Evolutionary conservation across 2,797 vertebrate genomes (phyloP).

Genomic region (Sarcophilus harrisii): DNA sequence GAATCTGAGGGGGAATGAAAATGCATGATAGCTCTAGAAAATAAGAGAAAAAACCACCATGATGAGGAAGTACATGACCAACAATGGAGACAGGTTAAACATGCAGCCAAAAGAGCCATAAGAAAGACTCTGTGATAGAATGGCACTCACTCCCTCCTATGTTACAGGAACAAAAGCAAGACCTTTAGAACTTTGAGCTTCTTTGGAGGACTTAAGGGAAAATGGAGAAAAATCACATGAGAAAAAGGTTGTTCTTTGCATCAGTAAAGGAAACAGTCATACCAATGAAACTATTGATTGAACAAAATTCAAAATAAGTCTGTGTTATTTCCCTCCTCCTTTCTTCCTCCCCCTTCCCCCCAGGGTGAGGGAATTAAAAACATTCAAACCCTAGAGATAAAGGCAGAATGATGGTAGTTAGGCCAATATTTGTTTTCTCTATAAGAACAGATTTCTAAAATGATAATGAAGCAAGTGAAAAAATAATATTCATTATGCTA

Average conservation of each 20-base stretch:
- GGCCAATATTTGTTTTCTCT: neutral
- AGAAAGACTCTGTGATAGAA: neutral
- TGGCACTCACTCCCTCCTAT: neutral
- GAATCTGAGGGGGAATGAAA: neutral
- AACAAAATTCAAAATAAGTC: neutral
- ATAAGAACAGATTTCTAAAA: neutral
- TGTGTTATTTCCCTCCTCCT: neutral
- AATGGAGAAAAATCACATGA: neutral
- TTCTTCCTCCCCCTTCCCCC: no score
- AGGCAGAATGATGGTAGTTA: neutral
- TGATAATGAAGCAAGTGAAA: neutral
- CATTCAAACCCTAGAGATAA: neutral
- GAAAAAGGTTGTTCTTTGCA: neutral
- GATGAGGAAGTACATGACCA: neutral
- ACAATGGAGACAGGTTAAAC: neutral
- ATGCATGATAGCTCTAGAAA: neutral
- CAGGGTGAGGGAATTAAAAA: neutral
- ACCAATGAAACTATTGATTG: neutral
- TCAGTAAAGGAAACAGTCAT: neutral
- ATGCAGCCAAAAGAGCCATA: neutral
- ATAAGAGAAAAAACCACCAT: neutral
- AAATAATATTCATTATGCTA: neutral
- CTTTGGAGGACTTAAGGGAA: neutral
- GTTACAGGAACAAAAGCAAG: neutral
- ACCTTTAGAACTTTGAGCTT: neutral